Conservation (phyloP, 2,888 invertebrate species). For the Notodromas monacha region DNA sequence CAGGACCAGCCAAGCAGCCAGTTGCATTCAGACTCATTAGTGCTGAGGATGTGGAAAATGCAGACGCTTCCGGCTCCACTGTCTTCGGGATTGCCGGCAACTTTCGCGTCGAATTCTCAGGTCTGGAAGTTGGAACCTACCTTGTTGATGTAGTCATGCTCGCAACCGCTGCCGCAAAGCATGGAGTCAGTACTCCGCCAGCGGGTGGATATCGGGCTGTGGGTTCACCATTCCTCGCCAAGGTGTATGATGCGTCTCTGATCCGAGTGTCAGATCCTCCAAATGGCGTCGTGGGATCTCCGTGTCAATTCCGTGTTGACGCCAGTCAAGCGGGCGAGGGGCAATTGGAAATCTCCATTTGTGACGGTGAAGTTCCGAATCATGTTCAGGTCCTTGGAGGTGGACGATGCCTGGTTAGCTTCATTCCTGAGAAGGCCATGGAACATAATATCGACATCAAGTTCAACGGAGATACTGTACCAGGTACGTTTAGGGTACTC, state of each 20-base stretch:
- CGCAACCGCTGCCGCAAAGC: too few species aligned
- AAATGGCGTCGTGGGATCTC: slow-evolving; percentile 71
- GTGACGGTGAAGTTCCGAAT: slow-evolving; percentile 94
- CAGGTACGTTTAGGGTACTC: slow-evolving; percentile 24
- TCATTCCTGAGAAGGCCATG: slow-evolving; percentile 64
- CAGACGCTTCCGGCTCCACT: too few species aligned
- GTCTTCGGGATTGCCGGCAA: slow-evolving; percentile 40
- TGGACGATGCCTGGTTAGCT: slow-evolving; percentile 68
- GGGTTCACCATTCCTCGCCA: slow-evolving; percentile 61
- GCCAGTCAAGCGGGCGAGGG: slow-evolving; percentile 95
- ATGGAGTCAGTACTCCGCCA: too few species aligned
- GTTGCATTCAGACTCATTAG: slow-evolving; percentile 43
- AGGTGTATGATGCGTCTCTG: slow-evolving; percentile 71
- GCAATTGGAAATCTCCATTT: slow-evolving; percentile 92
- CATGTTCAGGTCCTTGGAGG: slow-evolving; percentile 81
- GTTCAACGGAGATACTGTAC: slow-evolving; percentile 74
- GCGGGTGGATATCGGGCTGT: slow-evolving; percentile 63
- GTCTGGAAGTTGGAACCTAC: slow-evolving; percentile 75
- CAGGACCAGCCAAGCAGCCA: slow-evolving; percentile 49
- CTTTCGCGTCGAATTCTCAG: slow-evolving; percentile 65
- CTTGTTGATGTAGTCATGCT: slow-evolving; percentile 68
- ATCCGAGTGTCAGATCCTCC: slow-evolving; percentile 79
- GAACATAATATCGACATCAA: slow-evolving; percentile 77
- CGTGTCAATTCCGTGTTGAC: slow-evolving; percentile 86
- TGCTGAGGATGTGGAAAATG: too few species aligned